A percentile compares a stretch with the other conserved stretches of the same genome.
These are phyloP conservation scores for Trachymyrmex septentrionalis DNA, from an alignment of 1,140 invertebrate species.

Conservation along the genomic window DNA sequence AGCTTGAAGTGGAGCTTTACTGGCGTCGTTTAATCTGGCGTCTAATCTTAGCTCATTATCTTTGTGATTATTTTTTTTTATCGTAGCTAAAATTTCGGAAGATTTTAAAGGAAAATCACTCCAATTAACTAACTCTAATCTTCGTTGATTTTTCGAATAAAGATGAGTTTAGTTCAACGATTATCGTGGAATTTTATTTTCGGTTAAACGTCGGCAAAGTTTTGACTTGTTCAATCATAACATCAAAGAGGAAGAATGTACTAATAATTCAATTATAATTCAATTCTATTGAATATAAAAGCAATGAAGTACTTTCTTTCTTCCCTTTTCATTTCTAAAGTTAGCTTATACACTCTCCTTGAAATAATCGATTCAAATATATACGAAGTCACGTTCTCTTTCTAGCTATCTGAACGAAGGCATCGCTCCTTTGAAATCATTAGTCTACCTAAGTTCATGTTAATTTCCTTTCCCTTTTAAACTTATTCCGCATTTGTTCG, in stretches of 20 bases:
- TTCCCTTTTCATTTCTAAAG: not conserved
- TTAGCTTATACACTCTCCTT: not conserved
- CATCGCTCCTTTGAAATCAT: conserved; percentile 14
- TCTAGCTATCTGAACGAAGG: conserved; percentile 6
- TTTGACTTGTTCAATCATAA: not conserved
- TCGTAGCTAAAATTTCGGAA: not conserved
- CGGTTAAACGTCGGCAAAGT: not conserved
- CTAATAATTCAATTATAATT: conserved; percentile 8
- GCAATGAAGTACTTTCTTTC: not conserved
- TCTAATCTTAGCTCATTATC: conserved; percentile 17
- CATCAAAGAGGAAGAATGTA: not conserved
- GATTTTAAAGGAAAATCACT: not conserved
- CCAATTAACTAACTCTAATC: not conserved
- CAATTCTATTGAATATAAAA: not conserved
- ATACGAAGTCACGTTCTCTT: conserved; percentile 23
- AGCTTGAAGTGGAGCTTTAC: not conserved
- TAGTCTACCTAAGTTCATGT: conserved; percentile 42
- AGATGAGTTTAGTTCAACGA: not conserved
- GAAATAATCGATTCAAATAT: conserved; percentile 44
- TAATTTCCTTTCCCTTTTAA: conserved; percentile 26
- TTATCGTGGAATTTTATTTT: not conserved
- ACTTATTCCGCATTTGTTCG: conserved; percentile 15
- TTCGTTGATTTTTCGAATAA: not conserved
- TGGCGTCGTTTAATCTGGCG: not conserved
- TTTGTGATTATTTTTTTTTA: not conserved